phyloP scores from a whole-genome alignment of 2,113 vertebrate species.

The Pseudolaguvia tuberculata region DNA sequence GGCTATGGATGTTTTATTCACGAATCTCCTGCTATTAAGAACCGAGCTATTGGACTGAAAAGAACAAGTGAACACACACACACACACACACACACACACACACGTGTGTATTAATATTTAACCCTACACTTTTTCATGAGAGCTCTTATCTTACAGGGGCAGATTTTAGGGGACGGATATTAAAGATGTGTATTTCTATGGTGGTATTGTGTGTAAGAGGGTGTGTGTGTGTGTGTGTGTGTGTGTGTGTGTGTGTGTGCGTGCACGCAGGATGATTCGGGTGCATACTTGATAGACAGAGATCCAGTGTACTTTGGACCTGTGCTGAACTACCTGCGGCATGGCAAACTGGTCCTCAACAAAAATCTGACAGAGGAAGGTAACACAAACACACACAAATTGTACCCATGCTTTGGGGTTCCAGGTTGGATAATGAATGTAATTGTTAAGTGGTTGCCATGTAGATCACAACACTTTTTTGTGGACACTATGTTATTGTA shows the following conservation, averaged over 20 bases:
- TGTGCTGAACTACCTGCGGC: constrained; percentile 94
- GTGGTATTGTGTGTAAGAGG: background rate
- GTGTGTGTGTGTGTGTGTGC: constrained; percentile 23
- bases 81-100: constrained; percentile 24
- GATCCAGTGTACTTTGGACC: constrained; percentile 96
- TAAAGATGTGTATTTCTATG: background rate
- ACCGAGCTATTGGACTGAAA: constrained; percentile 24
- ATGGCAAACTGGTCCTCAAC: constrained; percentile 96
- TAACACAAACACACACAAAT: constrained; percentile 51
- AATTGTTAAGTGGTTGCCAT: no score
- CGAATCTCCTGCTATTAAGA: constrained; percentile 37
- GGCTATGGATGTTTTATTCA: constrained; percentile 41
- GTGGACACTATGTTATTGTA: no score
- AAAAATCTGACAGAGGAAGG: constrained; percentile 96
- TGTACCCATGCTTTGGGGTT: no score
- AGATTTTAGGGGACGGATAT: background rate
- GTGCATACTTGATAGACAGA: constrained; percentile 97
- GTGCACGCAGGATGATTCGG: constrained; percentile 83
- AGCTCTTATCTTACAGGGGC: constrained; percentile 15
- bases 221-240: no score
- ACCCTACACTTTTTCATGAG: constrained; percentile 29
- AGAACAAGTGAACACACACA: constrained; percentile 15
- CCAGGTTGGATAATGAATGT: no score
- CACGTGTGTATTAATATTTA: constrained; percentile 43
- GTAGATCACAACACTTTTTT: no score